Base-by-base conservation (phyloP, 1,140 invertebrate genomes). In the Stegodyphus dumicola region DNA sequence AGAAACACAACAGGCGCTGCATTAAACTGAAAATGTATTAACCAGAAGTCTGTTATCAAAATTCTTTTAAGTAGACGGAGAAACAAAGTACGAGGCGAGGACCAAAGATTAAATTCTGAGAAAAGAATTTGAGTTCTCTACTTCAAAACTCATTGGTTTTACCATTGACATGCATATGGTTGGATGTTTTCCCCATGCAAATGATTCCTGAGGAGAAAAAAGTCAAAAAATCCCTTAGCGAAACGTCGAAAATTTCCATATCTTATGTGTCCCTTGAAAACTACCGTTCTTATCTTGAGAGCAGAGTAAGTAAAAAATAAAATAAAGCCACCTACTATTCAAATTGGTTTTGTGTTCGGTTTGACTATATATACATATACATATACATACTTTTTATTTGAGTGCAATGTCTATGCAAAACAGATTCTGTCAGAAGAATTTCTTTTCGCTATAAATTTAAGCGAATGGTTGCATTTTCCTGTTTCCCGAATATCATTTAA, bases 321-420 rank as follows among this genome's bases (percentile, higher is more conserved):
- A 77, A 77, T 77, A 77, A 77, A 77, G 65, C 7, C 33, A n/a
- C 74, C 76, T 66, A 65, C 76, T 67, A 77, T 77, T 77, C 76
- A 77, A 77, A 77, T 77, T 77, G 76, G 76, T 77, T 77, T 77
- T 77, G 76, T 66, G 76, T 67, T 77, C 49, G 65, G 76, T 77
- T 77, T 77, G 76, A 54, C 33, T 33, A 33, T 33, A 33, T 33
- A 33, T 33, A 33, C 33, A 33, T 33, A 33, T 33, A 33, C 33
- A 33, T 33, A 33, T 33, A 33, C 33, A 33, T 33, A 33, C 33
- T 33, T 33, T 33, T 33, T 33, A 33, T 77, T 77, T 52, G 76
- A 51, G 54, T 66, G 76, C 76, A 64, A 77, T 77, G 76, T 77
- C 76, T 77, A 77, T 77, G 76, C 76, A 66, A 77, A 77, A n/a